Evolutionary conservation across 2,113 vertebrate species (phyloP), one percentile per base, ranked within the genome.

Genomic region (Plestiodon gilberti): DNA sequence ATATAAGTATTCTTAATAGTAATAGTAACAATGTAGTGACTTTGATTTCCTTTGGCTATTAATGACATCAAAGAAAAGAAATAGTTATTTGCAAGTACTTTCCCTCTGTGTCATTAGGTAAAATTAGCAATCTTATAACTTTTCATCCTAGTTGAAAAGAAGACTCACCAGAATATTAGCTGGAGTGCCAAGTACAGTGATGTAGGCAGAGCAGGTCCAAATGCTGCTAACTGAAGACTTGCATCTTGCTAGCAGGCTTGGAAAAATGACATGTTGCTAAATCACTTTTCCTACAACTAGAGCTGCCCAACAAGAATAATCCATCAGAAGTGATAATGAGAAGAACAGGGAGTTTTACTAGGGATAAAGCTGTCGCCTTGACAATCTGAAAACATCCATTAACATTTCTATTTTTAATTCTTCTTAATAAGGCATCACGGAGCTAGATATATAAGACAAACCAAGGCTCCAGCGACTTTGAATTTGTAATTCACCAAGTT

Each of bases 1-100:
- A n/a, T n/a, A n/a, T n/a, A n/a, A n/a, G n/a, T n/a, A n/a, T n/a
- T n/a, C n/a, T n/a, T n/a, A n/a, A n/a, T n/a, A n/a, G n/a, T n/a
- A n/a, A n/a, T n/a, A n/a, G n/a, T n/a, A n/a, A n/a, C n/a, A n/a
- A n/a, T n/a, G n/a, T n/a, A n/a, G n/a, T n/a, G n/a, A n/a, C n/a
- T n/a, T 80, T 90, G 93, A 91, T 91, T 95, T 95, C 93, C 89
- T 84, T 84, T 43, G 87, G 74, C 89, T 57, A 70, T 92, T 95
- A 91, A 78, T 92, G 78, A 81, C 80, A 87, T 88, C 78, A 91
- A 88, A 92, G 43, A 73, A 93, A 91, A 62, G 90, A 95, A 93
- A 0, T 0, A 90, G 10, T 57, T 84, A 59, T 86, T 76, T 84
- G 82, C 74, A 81, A 88, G 87, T 52, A 59, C 82, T 93, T 94